Base-by-base conservation (phyloP, 2,888 invertebrate genomes). In the Strigamia maritima region DNA sequence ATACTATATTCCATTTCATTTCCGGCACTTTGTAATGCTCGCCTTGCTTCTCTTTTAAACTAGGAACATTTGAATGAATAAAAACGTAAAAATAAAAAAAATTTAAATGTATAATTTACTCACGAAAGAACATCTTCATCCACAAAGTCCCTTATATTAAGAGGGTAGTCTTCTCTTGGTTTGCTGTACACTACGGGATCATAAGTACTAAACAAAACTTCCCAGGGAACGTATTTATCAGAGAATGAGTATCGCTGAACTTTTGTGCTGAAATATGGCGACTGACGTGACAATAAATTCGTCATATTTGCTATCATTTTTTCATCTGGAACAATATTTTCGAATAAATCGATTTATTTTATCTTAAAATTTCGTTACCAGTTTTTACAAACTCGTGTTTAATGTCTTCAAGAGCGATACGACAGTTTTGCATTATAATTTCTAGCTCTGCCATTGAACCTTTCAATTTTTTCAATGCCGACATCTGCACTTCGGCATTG, bases 201-300 rank as follows among this genome's bases (percentile, higher is more conserved):
- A 82, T 86, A 86, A 7, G 81, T 80, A 22, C 81, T 82, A 82
- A 82, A 82, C 81, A 84, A 83, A 38, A 86, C 86, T 82, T 86
- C 86, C 86, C 86, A 86, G 8, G 85, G 84, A 14, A 86, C 85
- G 81, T 85, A 86, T 83, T 85, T 86, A 81, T 86, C 86, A 77
- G 86, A 84, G 19, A 86, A 84, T 19, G 86, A 86, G 77, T 85
- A 86, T 12, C 86, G 82, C n/a, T 84, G 83, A 14, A 85, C 83
- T 75, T 83, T 82, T 0, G 86, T 86, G 16, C 83, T 84, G 24
- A 84, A 85, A 81, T 86, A 86, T 8, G 86, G 86, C 0, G 86
- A 85, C 79, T 84, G 84, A 40, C 86, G 80, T 7, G 86, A 83
- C 6, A 85, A 82, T 26, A 85, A 82, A 80, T 86, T 86, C 75